phyloP scores from a whole-genome alignment of 2,888 invertebrate species.

The Tethea ocularis region DNA sequence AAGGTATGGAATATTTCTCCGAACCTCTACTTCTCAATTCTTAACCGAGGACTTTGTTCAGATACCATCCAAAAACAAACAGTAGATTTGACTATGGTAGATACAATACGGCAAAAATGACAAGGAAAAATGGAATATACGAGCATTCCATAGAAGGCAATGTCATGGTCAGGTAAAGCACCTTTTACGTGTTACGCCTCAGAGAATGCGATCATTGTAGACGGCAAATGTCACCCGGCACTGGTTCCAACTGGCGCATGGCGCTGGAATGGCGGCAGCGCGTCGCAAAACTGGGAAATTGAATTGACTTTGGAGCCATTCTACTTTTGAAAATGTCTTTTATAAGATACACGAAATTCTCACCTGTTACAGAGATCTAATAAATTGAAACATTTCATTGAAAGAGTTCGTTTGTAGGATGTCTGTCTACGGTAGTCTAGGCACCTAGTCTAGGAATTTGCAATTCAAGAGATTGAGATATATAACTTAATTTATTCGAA shows the following conservation, averaged over 20 bases:
- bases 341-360: constrained; percentile 42
- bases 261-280: no score
- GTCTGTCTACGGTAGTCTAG: background rate
- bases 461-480: background rate
- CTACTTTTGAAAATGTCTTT: constrained; percentile 51
- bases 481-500: background rate
- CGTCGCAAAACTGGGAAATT: constrained; percentile 57
- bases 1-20: no score
- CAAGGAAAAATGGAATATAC: constrained; percentile 1
- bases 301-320: constrained; percentile 54
- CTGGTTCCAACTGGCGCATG: constrained; percentile 15
- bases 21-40: no score
- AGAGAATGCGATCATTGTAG: constrained; percentile 49
- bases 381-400: constrained; percentile 22
- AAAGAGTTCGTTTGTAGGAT: constrained; percentile 2
- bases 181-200: constrained; percentile 40
- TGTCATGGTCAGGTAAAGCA: constrained; percentile 40
- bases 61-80: background rate
- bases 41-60: no score
- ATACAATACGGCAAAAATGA: background rate
- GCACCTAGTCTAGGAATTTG: background rate
- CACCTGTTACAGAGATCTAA: constrained; percentile 22
- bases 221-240: constrained; percentile 43
- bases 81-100: no score
- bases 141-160: constrained; percentile 9